Base-by-base conservation (phyloP, 2,797 vertebrate species). In the Diglossa cyanea region DNA sequence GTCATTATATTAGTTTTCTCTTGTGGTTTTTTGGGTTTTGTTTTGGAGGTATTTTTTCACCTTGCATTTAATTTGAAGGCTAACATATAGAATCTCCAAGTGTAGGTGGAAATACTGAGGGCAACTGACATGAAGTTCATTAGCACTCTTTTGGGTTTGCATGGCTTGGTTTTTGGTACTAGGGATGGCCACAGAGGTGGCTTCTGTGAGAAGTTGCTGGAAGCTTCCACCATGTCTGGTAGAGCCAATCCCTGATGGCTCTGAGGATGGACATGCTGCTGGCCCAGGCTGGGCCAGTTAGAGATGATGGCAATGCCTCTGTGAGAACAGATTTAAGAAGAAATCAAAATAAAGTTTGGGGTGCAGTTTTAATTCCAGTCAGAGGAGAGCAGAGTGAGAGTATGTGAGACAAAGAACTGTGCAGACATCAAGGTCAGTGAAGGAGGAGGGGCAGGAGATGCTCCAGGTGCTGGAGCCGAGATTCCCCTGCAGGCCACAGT, bases 401-500 rank as follows among this genome's bases (percentile, higher is more conserved):
- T 4, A 20, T 35, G 13, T 20, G 42, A 55, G 35, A 55, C 2
- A 4, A 63, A 19, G 40, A 63, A 11, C 20, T 65, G 1, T 30
- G 50, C 25, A 55, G 60, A 40, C 20, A 4, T 13, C 42, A 48
- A 8, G 30, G 35, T 40, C 42, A 30, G 24, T 63, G 58, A 0
- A 55, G 60, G 8, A 72, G 48, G 7, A 55, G 7, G 10, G 7
- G 1, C 2, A 25, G 25, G 11, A 24, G 11, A 6, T 14, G 9
- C 17, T 17, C 16, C 50, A 17, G 30, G 35, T 0, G 0, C 40
- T 1, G 0, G 13, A 48, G 17, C 68, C 0, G 0, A 7, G 16
- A 17, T 40, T 55, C 50, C 19, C 2, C 30, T 48, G 35, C 19
- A 40, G 33, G 2, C 10, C 0, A 0, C 1, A 39, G 23, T 62